Percentiles rank a stretch among this genome's conserved stretches.
phyloP scores from a whole-genome alignment of 2,797 vertebrate genomes.

The Meda fulgida region DNA sequence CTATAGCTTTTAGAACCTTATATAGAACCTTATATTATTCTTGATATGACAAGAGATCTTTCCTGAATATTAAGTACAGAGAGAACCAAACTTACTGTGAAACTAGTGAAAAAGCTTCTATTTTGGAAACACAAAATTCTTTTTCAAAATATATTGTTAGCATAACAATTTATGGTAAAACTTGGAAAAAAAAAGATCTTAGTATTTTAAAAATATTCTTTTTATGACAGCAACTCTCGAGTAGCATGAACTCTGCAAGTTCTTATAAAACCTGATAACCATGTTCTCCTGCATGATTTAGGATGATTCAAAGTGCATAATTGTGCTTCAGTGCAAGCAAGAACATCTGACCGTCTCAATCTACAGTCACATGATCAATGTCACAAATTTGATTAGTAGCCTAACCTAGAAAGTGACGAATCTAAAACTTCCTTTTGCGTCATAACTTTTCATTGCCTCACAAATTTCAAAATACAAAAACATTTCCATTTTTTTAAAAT shows the following conservation, averaged over 20 bases:
- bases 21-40: not conserved
- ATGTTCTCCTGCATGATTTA: not conserved
- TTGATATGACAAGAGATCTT: not conserved
- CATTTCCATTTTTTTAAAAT: not conserved
- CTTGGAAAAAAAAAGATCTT: not conserved
- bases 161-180: not conserved
- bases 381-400: not conserved
- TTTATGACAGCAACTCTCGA: not conserved
- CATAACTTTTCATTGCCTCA: not conserved
- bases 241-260: not conserved
- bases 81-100: not conserved
- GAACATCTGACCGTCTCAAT: not conserved
- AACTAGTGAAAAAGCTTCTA: not conserved
- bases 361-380: not conserved
- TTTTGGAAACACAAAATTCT: not conserved
- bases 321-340: not conserved
- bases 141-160: too few relatives aligned
- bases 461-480: not conserved
- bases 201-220: not conserved
- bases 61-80: not conserved
- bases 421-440: not conserved
- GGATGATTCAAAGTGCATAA: not conserved
- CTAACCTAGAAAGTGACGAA: not conserved
- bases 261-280: not conserved
- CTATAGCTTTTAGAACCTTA: not conserved